Base-by-base conservation (phyloP, 2,888 invertebrate genomes). In the Spilarctia lutea region DNA sequence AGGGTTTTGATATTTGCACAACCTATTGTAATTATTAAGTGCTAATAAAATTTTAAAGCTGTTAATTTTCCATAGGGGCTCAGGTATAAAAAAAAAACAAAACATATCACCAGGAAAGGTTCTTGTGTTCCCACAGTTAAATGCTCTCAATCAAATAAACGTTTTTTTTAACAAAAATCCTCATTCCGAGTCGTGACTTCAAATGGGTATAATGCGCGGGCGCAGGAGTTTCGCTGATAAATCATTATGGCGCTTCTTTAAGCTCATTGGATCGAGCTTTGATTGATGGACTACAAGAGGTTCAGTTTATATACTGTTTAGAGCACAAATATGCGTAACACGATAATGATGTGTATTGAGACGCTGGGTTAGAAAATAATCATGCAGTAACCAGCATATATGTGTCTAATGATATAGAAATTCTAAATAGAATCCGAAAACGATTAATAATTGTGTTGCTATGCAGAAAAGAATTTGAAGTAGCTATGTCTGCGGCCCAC, bases 221-320 rank as follows among this genome's bases (percentile, higher is more conserved):
- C 85, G 86, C 86, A 81, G 80, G 80, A 79, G 56, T 70, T 30
- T 65, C 75, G 56, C 82, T 85, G 89, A 94, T 95, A 91, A 92
- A 95, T 95, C 94, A 95, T 92, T 89, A 89, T 93, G 90, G 91
- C 94, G 94, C 95, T 95, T 94, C 95, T 94, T 93, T 92, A 93
- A 86, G 85, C 85, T 92, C 82, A 93, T 94, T 91, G 92, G 90
- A 91, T 87, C 81, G 56, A 91, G 86, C 91, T 88, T 89, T 94
- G 94, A 94, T 94, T 92, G 92, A 95, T 94, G 88, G 84, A 80
- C 74, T 45, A 71, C 77, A 78, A 81, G 70, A 72, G 80, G 78
- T 77, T 74, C 77, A 78, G 80, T 83, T 86, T 82, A 86, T 84
- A 82, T 81, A 81, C 84, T 81, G 81, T 84, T 84, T 80, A 83